Conservation (phyloP, 1,140 invertebrate species). For the Lamellibrachia luymesi region DNA sequence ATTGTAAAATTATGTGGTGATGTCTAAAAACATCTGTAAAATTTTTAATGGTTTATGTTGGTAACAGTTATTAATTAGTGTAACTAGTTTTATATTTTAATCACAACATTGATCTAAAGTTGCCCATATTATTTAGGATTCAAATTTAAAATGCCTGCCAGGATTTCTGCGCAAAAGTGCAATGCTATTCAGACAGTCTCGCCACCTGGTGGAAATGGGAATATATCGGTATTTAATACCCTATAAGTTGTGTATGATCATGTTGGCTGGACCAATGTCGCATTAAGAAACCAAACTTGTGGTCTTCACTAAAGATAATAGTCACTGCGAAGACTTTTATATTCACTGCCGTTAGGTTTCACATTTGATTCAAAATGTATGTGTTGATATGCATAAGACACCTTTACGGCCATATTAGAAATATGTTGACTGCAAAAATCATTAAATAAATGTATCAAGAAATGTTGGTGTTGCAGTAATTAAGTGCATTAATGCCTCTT, state of each 20-base stretch:
- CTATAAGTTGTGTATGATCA: neutral
- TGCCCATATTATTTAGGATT: neutral
- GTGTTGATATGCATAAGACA: too few relatives aligned
- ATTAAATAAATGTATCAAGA: neutral
- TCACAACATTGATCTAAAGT: neutral
- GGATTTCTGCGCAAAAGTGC: neutral
- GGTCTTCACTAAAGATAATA: neutral
- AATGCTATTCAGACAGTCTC: neutral
- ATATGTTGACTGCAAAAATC: neutral
- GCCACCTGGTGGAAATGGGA: neutral
- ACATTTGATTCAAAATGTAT: too few relatives aligned
- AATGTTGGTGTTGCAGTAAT: too few relatives aligned
- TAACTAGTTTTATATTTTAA: neutral
- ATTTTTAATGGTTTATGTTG: neutral
- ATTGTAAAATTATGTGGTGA: neutral
- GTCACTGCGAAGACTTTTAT: neutral
- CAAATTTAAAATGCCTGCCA: neutral
- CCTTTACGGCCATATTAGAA: too few relatives aligned
- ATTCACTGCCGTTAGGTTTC: too few relatives aligned
- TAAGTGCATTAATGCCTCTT: too few relatives aligned
- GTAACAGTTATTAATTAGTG: neutral
- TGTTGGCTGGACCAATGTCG: neutral
- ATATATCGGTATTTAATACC: neutral
- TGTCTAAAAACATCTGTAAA: neutral
- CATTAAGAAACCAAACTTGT: neutral